Evolutionary conservation across 2,113 vertebrate genomes (phyloP).

Genomic region (Zosterops borbonicus): DNA sequence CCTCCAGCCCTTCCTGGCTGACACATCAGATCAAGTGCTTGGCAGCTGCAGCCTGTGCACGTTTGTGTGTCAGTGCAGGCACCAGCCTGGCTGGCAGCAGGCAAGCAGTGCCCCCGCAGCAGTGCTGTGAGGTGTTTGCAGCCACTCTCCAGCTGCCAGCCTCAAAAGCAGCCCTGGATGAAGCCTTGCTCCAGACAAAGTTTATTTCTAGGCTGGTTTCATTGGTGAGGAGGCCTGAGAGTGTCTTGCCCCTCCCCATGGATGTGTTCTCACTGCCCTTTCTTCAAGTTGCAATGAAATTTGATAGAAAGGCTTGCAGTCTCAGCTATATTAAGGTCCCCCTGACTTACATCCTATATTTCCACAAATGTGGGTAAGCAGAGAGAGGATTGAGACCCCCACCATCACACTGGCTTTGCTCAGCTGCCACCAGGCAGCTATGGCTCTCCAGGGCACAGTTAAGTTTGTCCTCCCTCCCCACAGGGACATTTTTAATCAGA

Average conservation of each 20-base stretch:
- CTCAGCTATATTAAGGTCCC: neutral
- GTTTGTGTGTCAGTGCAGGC: neutral
- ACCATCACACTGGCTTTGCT: neutral
- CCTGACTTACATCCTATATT: neutral
- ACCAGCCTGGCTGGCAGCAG: neutral
- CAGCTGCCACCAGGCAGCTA: neutral
- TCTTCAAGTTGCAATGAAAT: neutral
- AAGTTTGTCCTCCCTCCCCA: neutral
- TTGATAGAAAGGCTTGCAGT: neutral
- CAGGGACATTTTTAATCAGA: neutral
- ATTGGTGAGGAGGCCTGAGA: neutral
- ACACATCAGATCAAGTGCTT: neutral
- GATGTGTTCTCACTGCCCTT: neutral
- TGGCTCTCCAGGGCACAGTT: accelerated
- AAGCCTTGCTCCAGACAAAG: neutral
- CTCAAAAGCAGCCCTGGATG: neutral
- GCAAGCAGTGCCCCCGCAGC: neutral
- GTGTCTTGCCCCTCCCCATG: accelerated
- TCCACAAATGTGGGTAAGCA: neutral
- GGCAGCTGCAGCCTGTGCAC: neutral
- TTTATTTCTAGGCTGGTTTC: neutral
- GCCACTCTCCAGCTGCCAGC: neutral
- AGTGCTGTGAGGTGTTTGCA: neutral
- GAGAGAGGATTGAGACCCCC: neutral
- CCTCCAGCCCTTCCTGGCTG: neutral